Conservation (phyloP, 2,113 vertebrate genomes). For the Scalopus aquaticus region DNA sequence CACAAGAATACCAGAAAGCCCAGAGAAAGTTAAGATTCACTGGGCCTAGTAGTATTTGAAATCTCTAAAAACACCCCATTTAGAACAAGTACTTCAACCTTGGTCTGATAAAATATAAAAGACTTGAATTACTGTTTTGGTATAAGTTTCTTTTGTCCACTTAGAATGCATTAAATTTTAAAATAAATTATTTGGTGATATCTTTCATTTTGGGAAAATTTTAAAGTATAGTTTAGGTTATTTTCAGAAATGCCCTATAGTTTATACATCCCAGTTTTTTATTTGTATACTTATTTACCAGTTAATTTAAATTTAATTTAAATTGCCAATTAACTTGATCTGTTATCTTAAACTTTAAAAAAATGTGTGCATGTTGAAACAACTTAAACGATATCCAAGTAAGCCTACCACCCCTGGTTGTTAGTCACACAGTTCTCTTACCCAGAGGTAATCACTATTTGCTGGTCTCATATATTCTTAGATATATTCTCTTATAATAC, state of each 20-base stretch:
- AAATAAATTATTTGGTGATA: slow-evolving; percentile 18
- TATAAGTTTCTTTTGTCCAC: neutral
- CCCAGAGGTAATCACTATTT: neutral
- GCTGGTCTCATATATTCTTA: neutral
- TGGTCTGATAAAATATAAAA: neutral
- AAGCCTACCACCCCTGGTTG: neutral
- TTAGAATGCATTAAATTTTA: slow-evolving; percentile 8
- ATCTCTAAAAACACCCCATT: neutral
- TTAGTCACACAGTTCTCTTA: neutral
- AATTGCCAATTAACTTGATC: neutral
- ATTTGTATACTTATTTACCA: slow-evolving; percentile 6
- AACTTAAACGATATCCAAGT: neutral
- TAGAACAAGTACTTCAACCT: neutral
- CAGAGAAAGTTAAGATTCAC: too few species aligned
- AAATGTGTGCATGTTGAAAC: neutral
- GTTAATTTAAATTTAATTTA: neutral
- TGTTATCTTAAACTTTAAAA: neutral
- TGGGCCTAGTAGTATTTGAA: neutral
- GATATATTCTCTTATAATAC: too few species aligned
- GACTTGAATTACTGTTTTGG: neutral
- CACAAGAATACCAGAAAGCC: too few species aligned
- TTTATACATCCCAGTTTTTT: slow-evolving; percentile 8
- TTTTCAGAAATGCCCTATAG: neutral
- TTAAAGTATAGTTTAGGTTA: neutral
- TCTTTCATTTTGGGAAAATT: neutral